These are phyloP conservation scores for Drepana falcataria DNA, from an alignment of 2,888 invertebrate species.

Conservation along the genomic window DNA sequence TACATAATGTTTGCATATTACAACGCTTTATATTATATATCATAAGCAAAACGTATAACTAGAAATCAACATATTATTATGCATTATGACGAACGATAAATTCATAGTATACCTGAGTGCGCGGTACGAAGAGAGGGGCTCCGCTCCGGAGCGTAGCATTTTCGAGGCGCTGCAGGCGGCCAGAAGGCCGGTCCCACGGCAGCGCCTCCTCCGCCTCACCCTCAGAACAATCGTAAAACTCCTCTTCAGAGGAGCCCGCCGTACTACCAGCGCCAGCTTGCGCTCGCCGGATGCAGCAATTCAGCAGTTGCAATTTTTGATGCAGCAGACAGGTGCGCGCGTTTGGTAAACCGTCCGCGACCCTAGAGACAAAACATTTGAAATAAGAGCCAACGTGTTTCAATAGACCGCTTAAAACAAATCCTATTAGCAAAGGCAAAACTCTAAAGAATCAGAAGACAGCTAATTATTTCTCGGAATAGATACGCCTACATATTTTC, in stretches of 20 bases:
- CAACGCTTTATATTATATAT: too few relatives aligned
- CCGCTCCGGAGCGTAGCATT: constrained; percentile 61
- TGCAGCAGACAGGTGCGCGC: constrained; percentile 93
- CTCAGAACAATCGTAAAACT: constrained; percentile 89
- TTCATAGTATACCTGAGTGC: constrained; percentile 52
- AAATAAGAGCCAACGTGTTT: neutral
- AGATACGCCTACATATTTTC: neutral
- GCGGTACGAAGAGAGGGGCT: constrained; percentile 60
- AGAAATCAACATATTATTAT: too few relatives aligned
- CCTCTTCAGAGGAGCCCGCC: constrained; percentile 75
- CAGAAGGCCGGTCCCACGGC: constrained; percentile 60
- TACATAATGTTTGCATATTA: too few relatives aligned
- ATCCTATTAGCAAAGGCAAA: too few relatives aligned
- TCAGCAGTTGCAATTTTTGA: constrained; percentile 95
- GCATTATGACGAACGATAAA: too few relatives aligned
- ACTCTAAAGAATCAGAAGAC: neutral
- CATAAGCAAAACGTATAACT: too few relatives aligned
- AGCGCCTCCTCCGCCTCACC: constrained; percentile 73
- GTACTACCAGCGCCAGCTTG: constrained; percentile 56
- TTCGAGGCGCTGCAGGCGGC: constrained; percentile 54
- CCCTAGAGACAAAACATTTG: constrained; percentile 73
- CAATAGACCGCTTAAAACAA: too few relatives aligned
- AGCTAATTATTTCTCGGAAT: neutral
- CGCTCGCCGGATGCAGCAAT: constrained; percentile 85
- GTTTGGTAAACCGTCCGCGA: constrained; percentile 90